Base-by-base conservation (phyloP, 1,140 invertebrate species). In the Linepithema humile region DNA sequence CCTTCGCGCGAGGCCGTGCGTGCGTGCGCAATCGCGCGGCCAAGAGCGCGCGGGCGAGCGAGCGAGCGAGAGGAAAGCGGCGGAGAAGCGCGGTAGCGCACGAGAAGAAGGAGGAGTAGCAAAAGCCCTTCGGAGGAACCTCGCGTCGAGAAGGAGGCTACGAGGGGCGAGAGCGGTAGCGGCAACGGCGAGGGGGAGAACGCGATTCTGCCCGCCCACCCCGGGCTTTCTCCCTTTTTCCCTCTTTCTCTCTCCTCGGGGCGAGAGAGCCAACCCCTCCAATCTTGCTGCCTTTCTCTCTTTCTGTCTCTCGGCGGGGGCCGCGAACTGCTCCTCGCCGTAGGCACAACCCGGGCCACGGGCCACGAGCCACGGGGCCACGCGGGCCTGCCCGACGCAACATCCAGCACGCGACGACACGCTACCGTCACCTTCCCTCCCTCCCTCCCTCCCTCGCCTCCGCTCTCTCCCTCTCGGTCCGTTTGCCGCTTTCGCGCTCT, bases 391-490 rank as follows among this genome's bases (percentile, higher is more conserved):
- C 65, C 86, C 48, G 64, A 57, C 53, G 59, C 67, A 82, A 83
- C 73, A 78, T 89, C 80, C 83, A 90, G 89, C 89, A 90, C 89
- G 89, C 89, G 89, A 90, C 89, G 75, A 87, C 80, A 84, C 88
- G 87, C 83, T 89, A 90, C 88, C 78, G 85, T 83, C 85, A 77
- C 80, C 88, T 90, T 88, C 59, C 29, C 67, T 23, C 67, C 32
- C 38, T 72, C 23, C 17, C 48, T 1, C 4, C 32, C 35, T 3
- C 1, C 40, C 53, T 43, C 43, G 40, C 55, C 67, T 23, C 59
- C 75, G 17, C 29, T 60, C 65, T 50, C 20, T 53, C 48, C 5
- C 12, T 53, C 64, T 53, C 45, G 17, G 0, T 82, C 55, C 15
- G 15, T 15, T 43, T 59, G 23, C 35, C 65, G 6, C 10, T 70